phyloP scores from a whole-genome alignment of 2,797 vertebrate genomes.

The Danio albolineatus region DNA sequence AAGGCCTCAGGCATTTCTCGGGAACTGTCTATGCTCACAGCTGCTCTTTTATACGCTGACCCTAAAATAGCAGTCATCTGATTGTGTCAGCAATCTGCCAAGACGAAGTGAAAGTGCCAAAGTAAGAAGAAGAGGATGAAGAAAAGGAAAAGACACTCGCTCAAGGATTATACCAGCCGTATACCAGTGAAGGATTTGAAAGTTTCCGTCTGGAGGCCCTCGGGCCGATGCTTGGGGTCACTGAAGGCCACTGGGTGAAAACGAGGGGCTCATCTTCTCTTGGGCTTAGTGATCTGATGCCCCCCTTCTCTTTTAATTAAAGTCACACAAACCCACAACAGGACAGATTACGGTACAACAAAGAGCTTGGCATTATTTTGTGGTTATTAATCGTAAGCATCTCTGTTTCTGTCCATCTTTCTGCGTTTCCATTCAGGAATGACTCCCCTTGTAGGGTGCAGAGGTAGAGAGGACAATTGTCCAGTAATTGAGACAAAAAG shows the following conservation, averaged over 20 bases:
- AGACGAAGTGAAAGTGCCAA: slow-evolving; percentile 70
- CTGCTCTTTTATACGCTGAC: slow-evolving; percentile 62
- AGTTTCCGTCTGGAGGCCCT: slow-evolving; percentile 68
- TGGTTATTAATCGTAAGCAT: slow-evolving; percentile 63
- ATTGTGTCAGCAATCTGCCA: slow-evolving; percentile 65
- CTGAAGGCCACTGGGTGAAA: slow-evolving; percentile 64
- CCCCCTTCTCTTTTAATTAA: slow-evolving; percentile 80
- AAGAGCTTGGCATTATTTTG: slow-evolving; percentile 70
- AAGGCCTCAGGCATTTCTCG: slow-evolving; percentile 4
- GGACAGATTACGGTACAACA: slow-evolving; percentile 77
- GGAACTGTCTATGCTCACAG: slow-evolving; percentile 8
- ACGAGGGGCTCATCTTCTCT: slow-evolving; percentile 65
- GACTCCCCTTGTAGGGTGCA: slow-evolving; percentile 5
- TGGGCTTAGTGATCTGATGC: slow-evolving; percentile 74
- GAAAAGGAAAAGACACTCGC: slow-evolving; percentile 75
- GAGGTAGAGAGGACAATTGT: not conserved
- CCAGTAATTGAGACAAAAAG: not conserved
- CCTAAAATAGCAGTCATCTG: slow-evolving; percentile 77
- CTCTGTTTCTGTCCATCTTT: slow-evolving; percentile 20
- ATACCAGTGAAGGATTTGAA: slow-evolving; percentile 61
- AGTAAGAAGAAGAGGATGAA: slow-evolving; percentile 73
- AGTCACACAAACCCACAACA: slow-evolving; percentile 79
- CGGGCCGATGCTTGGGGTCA: slow-evolving; percentile 61
- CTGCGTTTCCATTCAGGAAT: not conserved
- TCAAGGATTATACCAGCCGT: slow-evolving; percentile 74